phyloP scores from a whole-genome alignment of 1,140 invertebrate genomes.

The Caerostris extrusa region DNA sequence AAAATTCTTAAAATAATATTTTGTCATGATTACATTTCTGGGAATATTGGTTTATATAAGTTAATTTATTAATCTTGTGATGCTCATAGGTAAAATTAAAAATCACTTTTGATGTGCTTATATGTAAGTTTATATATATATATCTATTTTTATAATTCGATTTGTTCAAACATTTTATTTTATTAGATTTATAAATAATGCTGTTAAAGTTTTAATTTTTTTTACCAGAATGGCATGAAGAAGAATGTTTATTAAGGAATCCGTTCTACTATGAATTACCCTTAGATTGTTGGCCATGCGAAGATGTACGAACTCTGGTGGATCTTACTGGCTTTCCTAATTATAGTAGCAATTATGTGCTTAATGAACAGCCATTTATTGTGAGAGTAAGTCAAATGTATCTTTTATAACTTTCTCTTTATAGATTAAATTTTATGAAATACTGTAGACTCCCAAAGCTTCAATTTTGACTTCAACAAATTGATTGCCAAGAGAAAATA shows the following conservation, averaged over 20 bases:
- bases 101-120: too few relatives aligned
- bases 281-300: slow-evolving; percentile 90
- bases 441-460: too few relatives aligned
- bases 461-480: neutral
- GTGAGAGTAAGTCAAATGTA: slow-evolving; percentile 79
- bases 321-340: slow-evolving; percentile 81
- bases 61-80: too few relatives aligned
- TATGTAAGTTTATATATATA: too few relatives aligned
- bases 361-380: slow-evolving; percentile 82
- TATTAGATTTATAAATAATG: too few relatives aligned
- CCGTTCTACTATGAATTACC: slow-evolving; percentile 87
- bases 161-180: too few relatives aligned
- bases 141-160: too few relatives aligned
- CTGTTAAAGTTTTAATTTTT: slow-evolving; percentile 50
- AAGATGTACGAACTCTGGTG: slow-evolving; percentile 85
- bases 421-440: too few relatives aligned
- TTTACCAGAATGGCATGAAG: slow-evolving; percentile 88
- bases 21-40: too few relatives aligned
- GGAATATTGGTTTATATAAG: too few relatives aligned
- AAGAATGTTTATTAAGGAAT: slow-evolving; percentile 89
- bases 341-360: slow-evolving; percentile 80
- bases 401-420: neutral
- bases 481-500: neutral
- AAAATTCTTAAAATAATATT: too few relatives aligned
- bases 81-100: too few relatives aligned